These are phyloP conservation scores for Polia nebulosa DNA, from an alignment of 2,888 invertebrate species.

Conservation along the genomic window DNA sequence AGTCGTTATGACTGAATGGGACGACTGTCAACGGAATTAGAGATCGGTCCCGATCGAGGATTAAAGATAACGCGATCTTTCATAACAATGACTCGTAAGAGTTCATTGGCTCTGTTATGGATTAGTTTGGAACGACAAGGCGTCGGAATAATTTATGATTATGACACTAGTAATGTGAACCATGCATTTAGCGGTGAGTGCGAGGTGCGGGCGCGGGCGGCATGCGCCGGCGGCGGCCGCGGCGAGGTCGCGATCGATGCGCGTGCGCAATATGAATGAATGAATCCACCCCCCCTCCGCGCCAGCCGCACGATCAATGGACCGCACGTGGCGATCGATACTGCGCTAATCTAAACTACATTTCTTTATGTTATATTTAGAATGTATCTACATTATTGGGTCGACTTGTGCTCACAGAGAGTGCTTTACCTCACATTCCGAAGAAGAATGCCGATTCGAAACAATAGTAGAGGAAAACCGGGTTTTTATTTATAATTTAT, in stretches of 20 bases:
- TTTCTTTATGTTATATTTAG: slow-evolving; percentile 50
- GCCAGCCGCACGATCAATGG: slow-evolving; percentile 82
- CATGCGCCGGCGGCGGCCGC: slow-evolving; percentile 67
- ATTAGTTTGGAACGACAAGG: slow-evolving; percentile 70
- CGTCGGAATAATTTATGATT: slow-evolving; percentile 78
- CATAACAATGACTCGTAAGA: slow-evolving; percentile 74
- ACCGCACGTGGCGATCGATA: slow-evolving; percentile 85
- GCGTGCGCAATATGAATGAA: slow-evolving; percentile 87
- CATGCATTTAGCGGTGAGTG: slow-evolving; percentile 74
- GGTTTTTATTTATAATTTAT: slow-evolving; percentile 37
- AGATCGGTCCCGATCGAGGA: slow-evolving; percentile 72
- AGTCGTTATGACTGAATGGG: slow-evolving; percentile 72
- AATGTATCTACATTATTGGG: slow-evolving; percentile 49
- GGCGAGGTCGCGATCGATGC: slow-evolving; percentile 77
- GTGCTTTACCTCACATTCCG: slow-evolving; percentile 36
- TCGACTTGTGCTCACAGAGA: slow-evolving; percentile 21
- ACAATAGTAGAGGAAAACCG: slow-evolving; percentile 38
- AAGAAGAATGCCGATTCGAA: slow-evolving; percentile 31
- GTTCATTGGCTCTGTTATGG: slow-evolving; percentile 77
- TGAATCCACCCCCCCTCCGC: slow-evolving; percentile 80
- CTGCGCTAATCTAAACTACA: slow-evolving; percentile 72
- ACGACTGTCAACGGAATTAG: slow-evolving; percentile 73
- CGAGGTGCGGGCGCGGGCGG: slow-evolving; percentile 65
- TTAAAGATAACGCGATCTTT: slow-evolving; percentile 70
- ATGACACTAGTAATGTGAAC: slow-evolving; percentile 76